Evolutionary conservation across 2,797 vertebrate species (phyloP), one percentile per base, ranked within the genome.

Genomic region (Enteromius viviparus): DNA sequence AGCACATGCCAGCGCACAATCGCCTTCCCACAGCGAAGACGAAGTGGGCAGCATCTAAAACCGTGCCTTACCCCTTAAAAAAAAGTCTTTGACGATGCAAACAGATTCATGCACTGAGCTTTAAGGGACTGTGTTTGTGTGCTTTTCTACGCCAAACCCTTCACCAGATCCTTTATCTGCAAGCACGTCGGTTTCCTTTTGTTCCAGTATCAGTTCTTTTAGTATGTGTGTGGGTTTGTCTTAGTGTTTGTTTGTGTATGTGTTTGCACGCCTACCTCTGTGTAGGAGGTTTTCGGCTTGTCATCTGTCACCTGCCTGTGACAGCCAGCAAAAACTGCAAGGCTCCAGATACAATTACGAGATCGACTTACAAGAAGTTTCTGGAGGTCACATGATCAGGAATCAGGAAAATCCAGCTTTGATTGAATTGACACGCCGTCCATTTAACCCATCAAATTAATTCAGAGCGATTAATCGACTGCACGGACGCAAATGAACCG

Each of bases 311-410:
- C 80, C 81, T 86, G 66, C 69, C 77, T 83, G 78, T 76, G 66
- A 78, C 84, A 69, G 82, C 85, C 87, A 65, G 69, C 4, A n/a
- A 78, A 66, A 72, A 64, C 71, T 78, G 82, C 72, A 51, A 17
- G 66, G 78, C 83, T 87, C 80, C 77, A 87, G 85, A 89, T 89
- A 87, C 83, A 90, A 88, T 87, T 84, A 87, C 81, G 26, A 88
- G 88, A 87, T 87, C 89, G 86, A 84, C 84, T 84, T 74, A 2
- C 37, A 71, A 21, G 47, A 60, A 32, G 81, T 58, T 62, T 23
- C n/a, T 68, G 66, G 70, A 87, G 74, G 85, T 85, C 58, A 80
- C 40, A 66, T n/a, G 66, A 45, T 49, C 15, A 37, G n/a, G 80
- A 79, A 66, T 77, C 21, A 12, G 12, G n/a, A 42, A 32, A 19